Evolutionary conservation across 2,797 vertebrate genomes (phyloP), one percentile per base, ranked within the genome.

Genomic region (Rhinella marina): DNA sequence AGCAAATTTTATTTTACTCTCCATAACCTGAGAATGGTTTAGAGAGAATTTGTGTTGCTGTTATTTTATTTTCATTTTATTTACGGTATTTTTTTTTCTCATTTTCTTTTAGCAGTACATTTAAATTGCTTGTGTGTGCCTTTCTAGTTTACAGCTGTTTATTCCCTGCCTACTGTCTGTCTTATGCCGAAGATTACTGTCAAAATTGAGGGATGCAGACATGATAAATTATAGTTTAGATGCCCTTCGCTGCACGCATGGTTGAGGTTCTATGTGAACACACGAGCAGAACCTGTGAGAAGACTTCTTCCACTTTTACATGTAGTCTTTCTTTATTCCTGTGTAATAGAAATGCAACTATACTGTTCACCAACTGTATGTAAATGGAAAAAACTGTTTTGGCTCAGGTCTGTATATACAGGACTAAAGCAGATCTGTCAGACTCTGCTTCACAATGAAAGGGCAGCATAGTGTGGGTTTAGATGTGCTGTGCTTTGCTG

Each of bases 161-260:
- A 48, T 50, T 52, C 48, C 23, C 52, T 76, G 48, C 48, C 12
- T 76, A 50, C 23, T 50, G 19, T 52, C 73, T 76, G 52, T 14
- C 19, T 75, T 76, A n/a, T n/a, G 32, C 19, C 0, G 10, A 16
- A 76, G 73, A 52, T 52, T 76, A 10, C 41, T 76, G 48, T 76
- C 41, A 76, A 50, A 50, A n/a, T 76, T 52, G 41, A 23, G 5
- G 41, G 23, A 52, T 76, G 41, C n/a, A 12, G 73, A n/a, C 48
- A n/a, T 76, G 73, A 52, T 50, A 48, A 3, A 76, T 76, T 76
- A 52, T 76, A 76, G 73, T 50, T 76, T 76, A 52, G 48, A 23
- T 52, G 41, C 48, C 73, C 73, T 50, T 50, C 14, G 3, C 48
- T 76, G 73, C 48, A 76, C n/a, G 23, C 73, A 50, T 48, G 73